Evolutionary conservation across 2,888 invertebrate species (phyloP), one percentile per base, ranked within the genome.

Genomic region (Tupiocoris notatus): DNA sequence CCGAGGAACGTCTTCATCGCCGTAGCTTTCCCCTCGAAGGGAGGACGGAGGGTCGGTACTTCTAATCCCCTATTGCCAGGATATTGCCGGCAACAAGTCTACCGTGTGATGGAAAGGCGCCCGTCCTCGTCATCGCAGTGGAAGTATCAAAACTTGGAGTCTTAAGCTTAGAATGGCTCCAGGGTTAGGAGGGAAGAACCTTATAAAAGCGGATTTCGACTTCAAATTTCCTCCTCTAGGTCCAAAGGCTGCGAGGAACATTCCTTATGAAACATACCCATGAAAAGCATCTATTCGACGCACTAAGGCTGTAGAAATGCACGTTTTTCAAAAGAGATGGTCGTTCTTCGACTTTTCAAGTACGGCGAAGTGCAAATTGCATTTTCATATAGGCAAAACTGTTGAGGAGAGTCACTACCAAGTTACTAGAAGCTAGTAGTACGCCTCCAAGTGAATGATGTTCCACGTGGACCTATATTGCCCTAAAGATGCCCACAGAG

Each of bases 1-100:
- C 39, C 39, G 12, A 39, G 39, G 12, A 39, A 39, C 39, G 39
- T 39, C 39, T 39, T 39, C n/a, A 12, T 39, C 12, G 39, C 39
- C 39, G 12, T 12, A 39, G 3, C 39, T 39, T 59, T 59, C n/a
- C 59, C n/a, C n/a, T n/a, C n/a, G n/a, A n/a, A 59, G 17, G 17
- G 59, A n/a, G 6, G 20, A n/a, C 16, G 54, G 39, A 12, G 39
- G 12, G 39, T 7, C 12, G 39, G 39, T 12, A 39, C 3, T 73
- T 73, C 73, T 73, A 73, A 73, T 73, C 63, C 59, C 63, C 73
- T 61, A 73, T 73, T 73, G 73, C 62, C 73, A 73, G 73, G 73
- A 73, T 73, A 73, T 73, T 63, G 62, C 73, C 39, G 73, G 39
- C 61, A 25, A 59, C 70, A 70, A 70, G 70, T 70, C 59, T 70